Conservation (phyloP, 2,797 vertebrate species). For the Tolypeutes matacus region DNA sequence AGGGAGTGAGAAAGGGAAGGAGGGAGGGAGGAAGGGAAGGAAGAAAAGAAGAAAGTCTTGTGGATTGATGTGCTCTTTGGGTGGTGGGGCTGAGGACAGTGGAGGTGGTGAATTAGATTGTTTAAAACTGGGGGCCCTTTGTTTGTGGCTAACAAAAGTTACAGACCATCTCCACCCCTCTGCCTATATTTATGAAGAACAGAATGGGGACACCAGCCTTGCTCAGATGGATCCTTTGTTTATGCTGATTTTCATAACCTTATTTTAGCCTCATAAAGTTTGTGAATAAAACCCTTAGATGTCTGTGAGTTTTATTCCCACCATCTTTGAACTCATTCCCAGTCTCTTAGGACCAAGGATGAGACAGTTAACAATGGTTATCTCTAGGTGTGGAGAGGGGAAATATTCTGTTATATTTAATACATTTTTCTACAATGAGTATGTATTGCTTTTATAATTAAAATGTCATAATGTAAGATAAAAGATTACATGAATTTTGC, state of each 20-base stretch:
- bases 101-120: too few species aligned
- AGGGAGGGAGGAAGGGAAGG: too few species aligned
- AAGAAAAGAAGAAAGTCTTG: background rate
- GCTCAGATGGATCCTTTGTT: background rate
- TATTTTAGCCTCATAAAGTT: background rate
- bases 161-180: rapidly evolving
- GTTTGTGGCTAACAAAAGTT: background rate
- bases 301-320: background rate
- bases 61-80: background rate
- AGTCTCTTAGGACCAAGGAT: background rate
- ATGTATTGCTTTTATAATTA: slow-evolving; percentile 58
- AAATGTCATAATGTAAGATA: slow-evolving; percentile 63
- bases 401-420: background rate
- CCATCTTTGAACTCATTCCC: background rate
- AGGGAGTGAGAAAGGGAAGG: too few species aligned
- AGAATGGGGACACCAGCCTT: background rate
- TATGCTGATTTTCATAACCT: background rate
- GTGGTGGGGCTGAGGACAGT: background rate
- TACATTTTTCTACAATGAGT: slow-evolving; percentile 50
- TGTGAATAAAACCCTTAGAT: background rate
- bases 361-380: background rate
- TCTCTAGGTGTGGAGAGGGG: background rate
- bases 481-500: slow-evolving; percentile 62
- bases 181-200: background rate
- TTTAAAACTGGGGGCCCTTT: background rate